Evolutionary conservation across 2,888 invertebrate genomes (phyloP).

Genomic region (Mesorhabditis belari): DNA sequence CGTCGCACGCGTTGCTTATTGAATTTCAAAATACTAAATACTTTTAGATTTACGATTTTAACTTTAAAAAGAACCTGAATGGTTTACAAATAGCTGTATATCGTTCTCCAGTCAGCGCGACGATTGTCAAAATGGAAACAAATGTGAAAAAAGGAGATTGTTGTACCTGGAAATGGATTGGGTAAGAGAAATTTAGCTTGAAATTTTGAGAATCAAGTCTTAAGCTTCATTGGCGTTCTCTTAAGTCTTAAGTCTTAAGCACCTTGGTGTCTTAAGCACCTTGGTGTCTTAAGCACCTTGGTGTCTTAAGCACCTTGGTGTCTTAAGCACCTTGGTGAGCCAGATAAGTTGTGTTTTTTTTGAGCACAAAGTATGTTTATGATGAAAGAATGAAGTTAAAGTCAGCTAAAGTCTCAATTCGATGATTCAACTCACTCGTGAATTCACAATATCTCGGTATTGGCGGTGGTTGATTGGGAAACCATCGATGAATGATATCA

Average conservation of each 20-base stretch:
- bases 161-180: constrained; percentile 25
- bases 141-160: constrained; percentile 50
- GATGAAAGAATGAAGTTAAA: no score
- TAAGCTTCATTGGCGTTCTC: no score
- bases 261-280: no score
- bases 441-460: constrained; percentile 44
- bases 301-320: no score
- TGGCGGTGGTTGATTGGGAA: constrained; percentile 24
- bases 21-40: not conserved
- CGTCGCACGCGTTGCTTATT: constrained; percentile 21
- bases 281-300: no score
- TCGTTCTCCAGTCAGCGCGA: constrained; percentile 42
- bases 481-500: constrained; percentile 47
- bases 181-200: no score
- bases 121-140: constrained; percentile 49
- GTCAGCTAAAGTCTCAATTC: no score
- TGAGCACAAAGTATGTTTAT: no score
- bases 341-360: no score
- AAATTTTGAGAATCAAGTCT: no score
- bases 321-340: no score
- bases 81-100: constrained; percentile 51
- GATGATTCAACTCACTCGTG: constrained; percentile 24
- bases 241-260: no score
- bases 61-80: constrained; percentile 20
- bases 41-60: not conserved